Percentiles rank a stretch among this genome's conserved stretches.
These are phyloP conservation scores for Tachycineta bicolor DNA, from an alignment of 2,113 vertebrate genomes.

Conservation along the genomic window DNA sequence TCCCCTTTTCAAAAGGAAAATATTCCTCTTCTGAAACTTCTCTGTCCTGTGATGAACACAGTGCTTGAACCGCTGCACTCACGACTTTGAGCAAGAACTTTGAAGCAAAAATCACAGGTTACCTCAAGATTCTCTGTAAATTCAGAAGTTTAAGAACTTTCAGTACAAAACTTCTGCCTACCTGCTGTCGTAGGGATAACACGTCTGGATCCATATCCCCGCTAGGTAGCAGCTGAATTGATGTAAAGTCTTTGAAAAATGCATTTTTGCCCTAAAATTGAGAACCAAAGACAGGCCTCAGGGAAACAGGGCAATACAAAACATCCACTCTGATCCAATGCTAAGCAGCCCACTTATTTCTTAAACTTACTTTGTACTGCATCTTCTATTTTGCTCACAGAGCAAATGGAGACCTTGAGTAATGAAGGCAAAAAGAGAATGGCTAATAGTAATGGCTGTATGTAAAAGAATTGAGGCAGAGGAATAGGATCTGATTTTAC, in stretches of 20 bases:
- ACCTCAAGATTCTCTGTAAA: not conserved
- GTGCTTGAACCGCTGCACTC: constrained; percentile 83
- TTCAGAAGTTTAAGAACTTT: not conserved
- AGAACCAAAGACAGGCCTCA: not conserved
- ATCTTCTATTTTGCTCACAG: not conserved
- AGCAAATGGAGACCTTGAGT: not conserved
- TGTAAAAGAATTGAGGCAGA: not conserved
- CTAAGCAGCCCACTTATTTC: not conserved
- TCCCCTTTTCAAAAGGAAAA: constrained; percentile 67
- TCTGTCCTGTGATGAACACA: constrained; percentile 50
- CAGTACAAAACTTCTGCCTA: constrained; percentile 47
- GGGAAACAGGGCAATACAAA: not conserved
- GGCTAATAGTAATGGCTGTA: not conserved
- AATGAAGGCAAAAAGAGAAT: not conserved
- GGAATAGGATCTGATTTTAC: not conserved
- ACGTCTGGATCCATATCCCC: constrained; percentile 89
- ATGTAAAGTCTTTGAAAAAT: constrained; percentile 95
- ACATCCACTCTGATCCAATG: not conserved
- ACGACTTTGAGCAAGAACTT: constrained; percentile 90
- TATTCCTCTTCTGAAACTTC: constrained; percentile 36
- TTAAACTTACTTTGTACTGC: not conserved
- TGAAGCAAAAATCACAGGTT: not conserved
- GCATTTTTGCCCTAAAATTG: constrained; percentile 91
- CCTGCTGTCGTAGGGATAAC: constrained; percentile 87
- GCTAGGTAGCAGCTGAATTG: constrained; percentile 93